Evolutionary conservation across 2,797 vertebrate genomes (phyloP), one percentile per base, ranked within the genome.

Genomic region (Manis javanica): DNA sequence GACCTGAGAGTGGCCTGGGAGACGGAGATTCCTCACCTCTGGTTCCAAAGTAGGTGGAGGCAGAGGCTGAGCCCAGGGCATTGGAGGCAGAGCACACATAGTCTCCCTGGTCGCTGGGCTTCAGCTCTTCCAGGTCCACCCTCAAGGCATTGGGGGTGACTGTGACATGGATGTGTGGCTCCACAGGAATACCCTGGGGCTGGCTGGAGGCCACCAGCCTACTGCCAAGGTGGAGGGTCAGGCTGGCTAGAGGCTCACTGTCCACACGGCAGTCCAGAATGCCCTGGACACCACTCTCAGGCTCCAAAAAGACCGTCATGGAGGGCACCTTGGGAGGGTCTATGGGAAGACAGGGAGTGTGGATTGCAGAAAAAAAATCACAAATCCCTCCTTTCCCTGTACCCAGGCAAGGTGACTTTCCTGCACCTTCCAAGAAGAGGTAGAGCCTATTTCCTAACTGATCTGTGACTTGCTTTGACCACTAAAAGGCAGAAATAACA

Each of bases 281-380:
- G 49, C 98, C 98, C 79, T 77, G 85, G 37, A 19, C 69, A 11
- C 98, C 98, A 0, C 39, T 29, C 7, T 83, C 95, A 14, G 93
- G 98, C 90, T 99, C 98, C 97, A 98, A 93, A 92, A 98, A 98
- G 42, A 97, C 97, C 0, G 90, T 98, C 42, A 99, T 0, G 1
- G 95, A 95, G 6, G 98, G 96, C 0, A n/a, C 95, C 34, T 87
- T 92, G 0, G 98, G 99, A 0, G 98, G 37, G 42, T 98, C 98
- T 99, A 95, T 0, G 2, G 0, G 31, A 68, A 77, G 34, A 61
- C 86, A 63, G 69, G 0, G 2, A 46, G 15, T 39, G 1, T 57
- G 63, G 1, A 59, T 10, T 84, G 16, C 12, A 13, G 42, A 59
- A 82, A 46, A 79, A 74, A 8, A 12, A 34, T 31, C 16, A 46